These are phyloP conservation scores for Stegodyphus dumicola DNA, from an alignment of 1,140 invertebrate genomes.

Conservation along the genomic window DNA sequence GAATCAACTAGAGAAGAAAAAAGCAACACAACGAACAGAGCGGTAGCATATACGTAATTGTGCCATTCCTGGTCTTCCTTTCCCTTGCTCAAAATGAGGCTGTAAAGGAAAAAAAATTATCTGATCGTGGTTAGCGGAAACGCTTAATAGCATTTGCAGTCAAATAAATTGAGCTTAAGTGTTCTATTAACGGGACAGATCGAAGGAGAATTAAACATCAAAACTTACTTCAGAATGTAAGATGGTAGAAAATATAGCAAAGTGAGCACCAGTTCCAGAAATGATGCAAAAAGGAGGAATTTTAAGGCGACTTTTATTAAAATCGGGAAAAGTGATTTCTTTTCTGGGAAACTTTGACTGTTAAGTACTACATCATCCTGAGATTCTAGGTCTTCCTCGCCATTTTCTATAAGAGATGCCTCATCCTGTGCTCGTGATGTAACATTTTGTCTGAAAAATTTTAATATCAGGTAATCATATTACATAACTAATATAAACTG, in stretches of 20 bases:
- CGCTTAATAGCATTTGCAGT: too few relatives aligned
- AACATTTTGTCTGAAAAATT: neutral
- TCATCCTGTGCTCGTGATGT: neutral
- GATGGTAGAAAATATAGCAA: constrained; percentile 24
- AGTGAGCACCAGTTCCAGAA: constrained; percentile 28
- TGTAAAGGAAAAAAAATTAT: neutral
- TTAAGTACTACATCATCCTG: constrained; percentile 2
- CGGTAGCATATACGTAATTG: constrained; percentile 31
- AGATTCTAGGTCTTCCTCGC: neutral
- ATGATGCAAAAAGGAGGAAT: constrained; percentile 22
- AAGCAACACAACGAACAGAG: constrained; percentile 29
- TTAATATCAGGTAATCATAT: too few relatives aligned
- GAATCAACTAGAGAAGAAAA: constrained; percentile 40
- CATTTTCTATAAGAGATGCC: constrained; percentile 20
- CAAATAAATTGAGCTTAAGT: too few relatives aligned
- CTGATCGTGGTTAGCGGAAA: too few relatives aligned
- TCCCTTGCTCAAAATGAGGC: neutral
- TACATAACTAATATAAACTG: too few relatives aligned
- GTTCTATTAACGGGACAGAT: too few relatives aligned
- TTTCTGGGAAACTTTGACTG: neutral
- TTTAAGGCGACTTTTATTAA: constrained; percentile 27
- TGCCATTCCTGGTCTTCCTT: constrained; percentile 39
- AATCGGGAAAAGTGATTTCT: constrained; percentile 22
- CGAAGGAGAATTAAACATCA: neutral
- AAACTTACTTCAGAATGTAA: constrained; percentile 33